phyloP scores from a whole-genome alignment of 2,113 vertebrate species.

The Archilochus colubris region DNA sequence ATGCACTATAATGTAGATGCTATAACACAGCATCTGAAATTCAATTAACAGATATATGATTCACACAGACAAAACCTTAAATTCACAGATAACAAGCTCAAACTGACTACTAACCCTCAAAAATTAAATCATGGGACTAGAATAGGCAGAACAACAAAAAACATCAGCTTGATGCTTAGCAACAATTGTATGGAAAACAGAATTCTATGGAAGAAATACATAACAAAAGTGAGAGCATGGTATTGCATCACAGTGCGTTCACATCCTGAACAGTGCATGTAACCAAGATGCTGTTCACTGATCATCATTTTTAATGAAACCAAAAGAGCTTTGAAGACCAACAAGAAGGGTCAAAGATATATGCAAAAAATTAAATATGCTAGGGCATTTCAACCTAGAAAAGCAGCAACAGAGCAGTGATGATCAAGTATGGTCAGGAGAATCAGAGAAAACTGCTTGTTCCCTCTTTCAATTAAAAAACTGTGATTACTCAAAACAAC shows the following conservation, averaged over 20 bases:
- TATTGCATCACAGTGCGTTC: not conserved
- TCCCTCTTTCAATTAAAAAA: not conserved
- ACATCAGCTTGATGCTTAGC: not conserved
- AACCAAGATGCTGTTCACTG: not conserved
- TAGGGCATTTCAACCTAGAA: not conserved
- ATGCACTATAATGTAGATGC: not conserved
- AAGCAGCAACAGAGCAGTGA: not conserved
- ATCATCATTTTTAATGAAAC: rapidly evolving
- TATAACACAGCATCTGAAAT: not conserved
- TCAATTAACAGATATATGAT: not conserved
- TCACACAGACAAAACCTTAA: not conserved
- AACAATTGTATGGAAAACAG: not conserved
- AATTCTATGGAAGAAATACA: not conserved
- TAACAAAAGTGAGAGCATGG: not conserved
- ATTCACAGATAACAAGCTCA: not conserved
- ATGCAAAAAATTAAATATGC: not conserved
- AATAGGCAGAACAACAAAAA: not conserved
- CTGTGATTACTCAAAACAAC: not conserved
- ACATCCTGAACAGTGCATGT: not conserved
- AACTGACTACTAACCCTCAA: not conserved
- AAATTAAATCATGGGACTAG: not conserved
- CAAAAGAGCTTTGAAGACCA: not conserved
- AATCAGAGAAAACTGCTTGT: not conserved
- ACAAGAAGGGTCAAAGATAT: not conserved
- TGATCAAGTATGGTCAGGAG: not conserved